Conservation (phyloP, 2,113 vertebrate species). For the Poeciliopsis prolifica region DNA sequence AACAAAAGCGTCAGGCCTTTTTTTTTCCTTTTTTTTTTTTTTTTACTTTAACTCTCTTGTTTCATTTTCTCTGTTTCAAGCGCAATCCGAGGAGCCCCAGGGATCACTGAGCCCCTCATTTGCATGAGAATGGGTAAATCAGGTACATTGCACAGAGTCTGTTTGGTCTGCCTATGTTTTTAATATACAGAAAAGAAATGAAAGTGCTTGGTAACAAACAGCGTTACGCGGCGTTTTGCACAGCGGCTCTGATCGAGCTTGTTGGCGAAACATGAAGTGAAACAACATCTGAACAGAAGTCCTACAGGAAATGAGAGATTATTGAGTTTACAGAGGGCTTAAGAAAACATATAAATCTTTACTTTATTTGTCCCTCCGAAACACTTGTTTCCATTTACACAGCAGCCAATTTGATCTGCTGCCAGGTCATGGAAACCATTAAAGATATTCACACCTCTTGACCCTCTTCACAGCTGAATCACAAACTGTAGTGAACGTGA, state of each 20-base stretch:
- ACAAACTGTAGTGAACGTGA: neutral
- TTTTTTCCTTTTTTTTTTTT: neutral
- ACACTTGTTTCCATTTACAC: neutral
- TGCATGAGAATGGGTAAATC: constrained; percentile 63
- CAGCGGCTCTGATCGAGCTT: constrained; percentile 38
- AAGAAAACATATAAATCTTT: constrained; percentile 28
- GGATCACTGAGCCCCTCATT: constrained; percentile 49
- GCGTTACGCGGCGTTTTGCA: constrained; percentile 14
- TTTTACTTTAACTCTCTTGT: neutral
- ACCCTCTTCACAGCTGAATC: neutral
- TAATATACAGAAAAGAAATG: constrained; percentile 20
- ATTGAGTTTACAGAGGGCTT: constrained; percentile 21
- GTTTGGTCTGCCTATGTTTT: constrained; percentile 25
- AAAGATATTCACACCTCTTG: neutral
- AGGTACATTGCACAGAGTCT: constrained; percentile 28
- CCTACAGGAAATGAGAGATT: constrained; percentile 18
- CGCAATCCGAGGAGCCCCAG: constrained; percentile 45
- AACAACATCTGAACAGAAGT: constrained; percentile 16
- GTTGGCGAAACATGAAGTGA: constrained; percentile 21
- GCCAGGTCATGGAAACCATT: too few species aligned
- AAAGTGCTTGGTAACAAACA: constrained; percentile 31
- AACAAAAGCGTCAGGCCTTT: constrained; percentile 52
- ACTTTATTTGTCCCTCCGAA: constrained; percentile 4
- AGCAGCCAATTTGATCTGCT: neutral
- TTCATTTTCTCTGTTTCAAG: constrained; percentile 43